Evolutionary conservation across 2,888 invertebrate genomes (phyloP), one percentile per base, ranked within the genome.

Genomic region (Leptothorax acervorum): DNA sequence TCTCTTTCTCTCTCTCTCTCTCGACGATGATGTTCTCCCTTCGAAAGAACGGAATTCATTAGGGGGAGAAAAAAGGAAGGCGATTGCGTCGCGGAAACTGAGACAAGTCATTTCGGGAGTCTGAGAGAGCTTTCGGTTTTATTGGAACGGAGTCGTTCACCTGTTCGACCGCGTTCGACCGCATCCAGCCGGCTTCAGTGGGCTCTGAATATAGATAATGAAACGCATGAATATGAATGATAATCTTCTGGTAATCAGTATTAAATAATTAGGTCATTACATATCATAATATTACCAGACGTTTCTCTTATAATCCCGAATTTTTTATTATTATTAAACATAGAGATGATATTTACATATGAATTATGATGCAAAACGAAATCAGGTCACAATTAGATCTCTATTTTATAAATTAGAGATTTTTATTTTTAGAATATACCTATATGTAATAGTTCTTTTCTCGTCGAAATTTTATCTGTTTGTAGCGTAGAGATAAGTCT

Each of bases 11-110:
- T 35, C 6, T 78, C 28, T 53, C 5, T 55, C 3, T 73, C 71
- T 28, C 35, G 28, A 18, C 23, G 48, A 55, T 35, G 28, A 57
- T 6, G 31, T 66, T 18, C 60, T 42, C 35, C 35, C n/a, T 76
- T 70, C 63, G 81, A 23, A 76, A 82, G 57, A 66, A 84, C 75
- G 81, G 75, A 79, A 88, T 84, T 85, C 68, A 48, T 90, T 85
- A 83, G 70, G 6, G 31, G 6, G 28, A 53, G 28, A 82, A 66
- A n/a, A 68, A 28, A 35, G 66, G 18, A 31, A 5, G 9, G 12
- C 74, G 85, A 85, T 74, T 35, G 73, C 68, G 66, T 85, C 85
- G 86, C 86, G 88, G 81, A 85, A 88, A 85, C 68, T 82, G 51
- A 75, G 73, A 48, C 73, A 79, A 83, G 75, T 84, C 84, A 85